Percentiles rank a stretch among this genome's conserved stretches.
These are phyloP conservation scores for Pteropus rufus DNA, from an alignment of 2,797 vertebrate species.

Conservation along the genomic window DNA sequence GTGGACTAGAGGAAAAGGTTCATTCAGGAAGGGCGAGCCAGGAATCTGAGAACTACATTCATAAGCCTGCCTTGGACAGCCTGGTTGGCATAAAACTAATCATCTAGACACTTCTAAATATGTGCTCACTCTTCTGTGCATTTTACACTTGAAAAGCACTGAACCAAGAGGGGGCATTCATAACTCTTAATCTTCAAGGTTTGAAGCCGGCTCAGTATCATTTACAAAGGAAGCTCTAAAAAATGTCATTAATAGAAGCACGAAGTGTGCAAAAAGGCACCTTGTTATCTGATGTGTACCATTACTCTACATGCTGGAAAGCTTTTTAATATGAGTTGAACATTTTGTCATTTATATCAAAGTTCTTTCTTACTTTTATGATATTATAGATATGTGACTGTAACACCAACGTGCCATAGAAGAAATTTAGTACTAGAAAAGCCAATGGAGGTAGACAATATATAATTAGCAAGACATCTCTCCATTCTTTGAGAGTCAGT, in stretches of 20 bases:
- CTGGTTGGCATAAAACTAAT: not conserved
- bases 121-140: not conserved
- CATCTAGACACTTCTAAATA: not conserved
- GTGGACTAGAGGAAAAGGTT: not conserved
- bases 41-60: not conserved
- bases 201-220: not conserved
- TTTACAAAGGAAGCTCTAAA: conserved; percentile 45
- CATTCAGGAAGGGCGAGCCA: not conserved
- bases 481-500: not conserved
- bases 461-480: not conserved
- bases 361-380: conserved; percentile 14
- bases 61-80: not conserved
- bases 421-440: not conserved
- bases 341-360: not conserved
- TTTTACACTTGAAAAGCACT: conserved; percentile 34
- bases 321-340: not conserved
- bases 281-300: not conserved
- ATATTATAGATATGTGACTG: not conserved
- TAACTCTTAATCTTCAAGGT: not conserved
- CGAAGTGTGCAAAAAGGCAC: not conserved
- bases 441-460: not conserved
- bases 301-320: not conserved
- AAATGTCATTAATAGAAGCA: conserved; percentile 23
- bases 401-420: not conserved
- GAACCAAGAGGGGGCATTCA: conserved; percentile 23